Evolutionary conservation across 2,113 vertebrate species (phyloP).

Genomic region (Glareola pratincola): DNA sequence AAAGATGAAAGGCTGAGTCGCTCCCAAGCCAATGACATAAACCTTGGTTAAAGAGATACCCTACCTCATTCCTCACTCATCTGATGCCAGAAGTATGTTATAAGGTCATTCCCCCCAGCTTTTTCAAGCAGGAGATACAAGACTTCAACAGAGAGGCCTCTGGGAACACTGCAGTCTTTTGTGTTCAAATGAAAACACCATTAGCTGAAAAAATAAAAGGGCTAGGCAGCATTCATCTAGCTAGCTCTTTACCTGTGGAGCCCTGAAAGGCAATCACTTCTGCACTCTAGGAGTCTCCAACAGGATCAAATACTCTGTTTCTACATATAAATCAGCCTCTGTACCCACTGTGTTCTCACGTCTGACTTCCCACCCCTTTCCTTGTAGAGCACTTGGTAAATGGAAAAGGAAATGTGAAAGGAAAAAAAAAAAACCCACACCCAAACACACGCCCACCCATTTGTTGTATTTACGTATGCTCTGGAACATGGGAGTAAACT

Average conservation of each 20-base stretch:
- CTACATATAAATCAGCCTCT: background rate
- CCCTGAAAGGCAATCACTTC: background rate
- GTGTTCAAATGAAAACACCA: background rate
- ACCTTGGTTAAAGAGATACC: background rate
- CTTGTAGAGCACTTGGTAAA: background rate
- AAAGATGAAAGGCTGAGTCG: slow-evolving; percentile 31
- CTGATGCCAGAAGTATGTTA: slow-evolving; percentile 18
- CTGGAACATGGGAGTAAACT: background rate
- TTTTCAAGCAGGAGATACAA: background rate
- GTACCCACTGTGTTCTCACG: background rate
- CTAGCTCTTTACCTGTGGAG: background rate
- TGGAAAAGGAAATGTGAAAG: background rate
- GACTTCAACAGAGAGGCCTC: background rate
- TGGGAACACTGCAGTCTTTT: background rate
- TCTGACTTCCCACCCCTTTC: background rate
- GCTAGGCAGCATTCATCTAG: background rate
- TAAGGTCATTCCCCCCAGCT: background rate
- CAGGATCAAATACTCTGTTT: background rate
- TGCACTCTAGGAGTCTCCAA: background rate
- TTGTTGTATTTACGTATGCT: background rate
- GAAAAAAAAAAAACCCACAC: background rate
- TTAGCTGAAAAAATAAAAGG: background rate
- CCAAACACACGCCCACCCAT: background rate
- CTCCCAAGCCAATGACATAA: background rate
- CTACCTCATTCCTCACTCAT: slow-evolving; percentile 4